phyloP scores from a whole-genome alignment of 2,797 vertebrate species.

The Myotis vivesi region DNA sequence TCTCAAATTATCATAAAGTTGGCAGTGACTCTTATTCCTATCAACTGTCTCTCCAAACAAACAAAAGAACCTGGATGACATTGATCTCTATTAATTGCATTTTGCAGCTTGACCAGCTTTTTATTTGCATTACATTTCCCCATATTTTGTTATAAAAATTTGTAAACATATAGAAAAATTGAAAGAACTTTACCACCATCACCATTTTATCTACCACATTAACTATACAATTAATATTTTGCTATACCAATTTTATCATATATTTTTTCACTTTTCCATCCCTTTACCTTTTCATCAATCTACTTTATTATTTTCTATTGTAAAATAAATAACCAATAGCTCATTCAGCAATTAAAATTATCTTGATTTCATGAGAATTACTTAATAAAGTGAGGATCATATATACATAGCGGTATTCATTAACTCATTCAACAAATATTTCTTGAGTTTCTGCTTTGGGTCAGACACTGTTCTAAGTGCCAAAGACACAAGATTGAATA shows the following conservation, averaged over 20 bases:
- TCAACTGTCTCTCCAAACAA: not conserved
- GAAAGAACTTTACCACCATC: not conserved
- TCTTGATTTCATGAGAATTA: constrained; percentile 36
- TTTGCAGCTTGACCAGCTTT: not conserved
- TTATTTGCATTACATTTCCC: not conserved
- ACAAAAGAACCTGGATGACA: not conserved
- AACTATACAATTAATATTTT: not conserved
- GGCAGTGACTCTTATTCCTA: not conserved
- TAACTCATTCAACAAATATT: constrained; percentile 32
- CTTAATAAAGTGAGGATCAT: not conserved
- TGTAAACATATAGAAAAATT: not conserved
- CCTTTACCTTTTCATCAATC: not conserved
- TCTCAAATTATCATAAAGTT: not conserved
- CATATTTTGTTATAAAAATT: constrained; percentile 4
- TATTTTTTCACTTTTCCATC: not conserved
- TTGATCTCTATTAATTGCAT: not conserved
- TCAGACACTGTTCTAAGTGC: not conserved
- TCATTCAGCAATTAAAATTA: constrained; percentile 16
- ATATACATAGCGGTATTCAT: not conserved
- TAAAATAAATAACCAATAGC: constrained; percentile 34
- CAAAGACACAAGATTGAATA: not conserved
- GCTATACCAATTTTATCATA: not conserved
- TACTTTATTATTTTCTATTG: constrained; percentile 5
- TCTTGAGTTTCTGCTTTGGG: not conserved
- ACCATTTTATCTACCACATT: not conserved